Percentiles rank a stretch among this genome's conserved stretches.
Conservation (phyloP, 1,140 invertebrate genomes). For the Hestina assimilis region DNA sequence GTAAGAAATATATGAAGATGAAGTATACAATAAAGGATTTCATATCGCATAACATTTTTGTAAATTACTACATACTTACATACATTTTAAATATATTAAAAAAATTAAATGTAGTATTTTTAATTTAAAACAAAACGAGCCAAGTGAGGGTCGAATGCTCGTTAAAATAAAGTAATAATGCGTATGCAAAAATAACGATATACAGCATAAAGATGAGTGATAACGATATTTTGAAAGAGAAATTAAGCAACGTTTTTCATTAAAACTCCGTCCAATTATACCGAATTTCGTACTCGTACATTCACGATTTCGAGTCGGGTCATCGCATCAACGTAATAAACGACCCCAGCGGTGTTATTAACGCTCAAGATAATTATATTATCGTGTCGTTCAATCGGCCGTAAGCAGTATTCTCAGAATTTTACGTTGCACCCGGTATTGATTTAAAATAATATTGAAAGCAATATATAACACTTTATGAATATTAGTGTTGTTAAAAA, state of each 20-base stretch:
- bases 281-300: constrained; percentile 7
- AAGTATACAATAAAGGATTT: no score
- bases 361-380: constrained; percentile 13
- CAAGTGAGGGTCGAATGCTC: no score
- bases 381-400: neutral
- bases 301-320: constrained; percentile 13
- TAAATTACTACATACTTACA: no score
- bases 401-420: constrained; percentile 1
- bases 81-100: no score
- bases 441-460: neutral
- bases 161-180: no score
- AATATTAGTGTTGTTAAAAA: neutral
- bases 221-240: neutral
- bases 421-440: neutral
- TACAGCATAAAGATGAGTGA: no score
- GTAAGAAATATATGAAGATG: no score
- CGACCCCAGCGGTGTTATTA: constrained; percentile 10
- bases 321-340: constrained; percentile 18
- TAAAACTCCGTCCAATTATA: constrained; percentile 19
- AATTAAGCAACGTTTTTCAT: constrained; percentile 11
- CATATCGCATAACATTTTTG: no score
- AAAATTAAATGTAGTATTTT: no score
- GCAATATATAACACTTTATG: neutral
- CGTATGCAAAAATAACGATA: no score
- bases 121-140: no score